A percentile compares a stretch with the other conserved stretches of the same genome.
Conservation (phyloP, 2,888 invertebrate genomes). For the Hypomecis punctinalis region DNA sequence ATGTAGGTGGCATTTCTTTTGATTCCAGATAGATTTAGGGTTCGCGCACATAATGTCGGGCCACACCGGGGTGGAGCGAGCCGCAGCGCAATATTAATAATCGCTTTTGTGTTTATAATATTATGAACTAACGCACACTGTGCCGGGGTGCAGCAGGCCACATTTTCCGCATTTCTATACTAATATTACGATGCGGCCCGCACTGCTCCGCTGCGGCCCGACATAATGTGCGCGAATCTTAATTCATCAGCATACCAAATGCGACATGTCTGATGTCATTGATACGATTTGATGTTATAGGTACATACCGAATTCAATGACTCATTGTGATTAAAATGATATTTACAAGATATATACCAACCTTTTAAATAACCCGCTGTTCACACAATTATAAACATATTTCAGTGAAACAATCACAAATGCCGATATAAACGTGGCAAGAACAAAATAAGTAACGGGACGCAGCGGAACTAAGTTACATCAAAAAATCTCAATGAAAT, state of each 20-base stretch:
- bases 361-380: conserved; percentile 23
- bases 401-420: conserved; percentile 45
- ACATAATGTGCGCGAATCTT: too few species aligned
- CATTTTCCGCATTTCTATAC: too few species aligned
- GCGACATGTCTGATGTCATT: conserved; percentile 59
- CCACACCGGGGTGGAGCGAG: too few species aligned
- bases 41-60: too few species aligned
- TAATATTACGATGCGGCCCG: too few species aligned
- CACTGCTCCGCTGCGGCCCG: too few species aligned
- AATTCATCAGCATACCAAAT: conserved; percentile 22
- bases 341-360: conserved; percentile 24
- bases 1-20: too few species aligned
- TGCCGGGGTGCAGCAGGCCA: too few species aligned
- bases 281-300: conserved; percentile 18
- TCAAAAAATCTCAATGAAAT: background rate
- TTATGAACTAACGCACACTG: too few species aligned
- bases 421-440: conserved; percentile 69
- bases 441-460: conserved; percentile 56
- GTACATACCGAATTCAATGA: conserved; percentile 25
- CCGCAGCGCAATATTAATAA: too few species aligned
- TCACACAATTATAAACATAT: conserved; percentile 53
- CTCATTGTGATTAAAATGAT: conserved; percentile 35
- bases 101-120: too few species aligned
- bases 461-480: background rate
- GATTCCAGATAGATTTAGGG: too few species aligned